Evolutionary conservation across 2,113 vertebrate genomes (phyloP), one percentile per base, ranked within the genome.

Genomic region (Salvelinus sp.): DNA sequence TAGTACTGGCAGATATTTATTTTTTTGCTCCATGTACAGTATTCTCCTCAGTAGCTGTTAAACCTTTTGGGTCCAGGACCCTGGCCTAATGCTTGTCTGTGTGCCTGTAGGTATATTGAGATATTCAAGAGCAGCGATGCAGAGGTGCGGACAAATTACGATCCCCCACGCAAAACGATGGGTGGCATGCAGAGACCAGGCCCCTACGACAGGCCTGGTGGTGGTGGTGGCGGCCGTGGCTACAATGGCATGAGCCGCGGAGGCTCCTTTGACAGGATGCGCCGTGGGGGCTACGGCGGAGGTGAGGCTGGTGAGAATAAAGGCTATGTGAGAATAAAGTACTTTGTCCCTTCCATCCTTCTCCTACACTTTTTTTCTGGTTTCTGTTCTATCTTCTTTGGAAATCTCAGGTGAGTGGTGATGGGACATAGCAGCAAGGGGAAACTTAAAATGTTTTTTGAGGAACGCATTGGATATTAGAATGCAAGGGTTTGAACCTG

Each of bases 111-210:
- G 97, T 99, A 99, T 92, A 99, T 99, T 89, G 97, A 99, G 94
- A 99, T 99, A 93, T 99, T 99, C 96, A 98, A 99, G 95, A 99
- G 98, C 89, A 99, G 97, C 73, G 95, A 97, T 69, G 96, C 97
- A 4, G 98, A 99, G 92, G 98, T 99, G 88, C 95, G 98, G 82
- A 99, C 98, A 83, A 95, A 99, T 76, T 99, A 99, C 83, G 97
- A 99, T 84, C 97, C 97, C 74, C 96, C 96, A 65, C 92, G 97
- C 82, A 99, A 99, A 90, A 93, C 96, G 74, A 89, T 98, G 96
- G 95, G 96, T 72, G 95, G 96, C 73, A 97, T 98, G 96, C 97
- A 99, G 94, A 94, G 97, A 76, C 98, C 97, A 1, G 92, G 98
- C 80, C 98, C 98, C 44, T 99, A 99, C 75, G 98, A 99, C 90